Percentiles rank a stretch among this genome's conserved stretches.
Evolutionary conservation across 2,888 invertebrate genomes (phyloP).

Genomic region (Melinopterus prodromus): DNA sequence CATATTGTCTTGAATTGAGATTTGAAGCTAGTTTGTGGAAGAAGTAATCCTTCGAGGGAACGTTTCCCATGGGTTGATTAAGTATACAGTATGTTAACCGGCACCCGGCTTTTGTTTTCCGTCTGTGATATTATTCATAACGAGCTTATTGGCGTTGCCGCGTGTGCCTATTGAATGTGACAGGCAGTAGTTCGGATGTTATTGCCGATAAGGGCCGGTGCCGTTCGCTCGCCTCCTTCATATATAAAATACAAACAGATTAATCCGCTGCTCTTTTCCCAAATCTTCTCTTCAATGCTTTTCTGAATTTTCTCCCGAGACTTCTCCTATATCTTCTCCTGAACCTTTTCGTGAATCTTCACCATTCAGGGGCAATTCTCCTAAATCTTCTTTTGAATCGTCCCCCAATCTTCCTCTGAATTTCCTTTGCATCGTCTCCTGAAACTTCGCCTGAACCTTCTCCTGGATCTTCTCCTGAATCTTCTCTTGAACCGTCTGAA

Average conservation of each 20-base stretch:
- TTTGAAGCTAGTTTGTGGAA: not conserved
- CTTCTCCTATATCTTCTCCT: too few species aligned
- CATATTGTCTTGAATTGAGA: not conserved
- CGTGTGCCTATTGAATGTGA: constrained; percentile 20
- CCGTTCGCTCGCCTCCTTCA: constrained; percentile 19
- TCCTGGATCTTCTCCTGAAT: too few species aligned
- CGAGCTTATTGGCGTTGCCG: constrained; percentile 20
- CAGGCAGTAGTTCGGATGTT: constrained; percentile 10
- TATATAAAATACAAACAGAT: constrained; percentile 18
- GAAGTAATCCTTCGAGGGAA: not conserved
- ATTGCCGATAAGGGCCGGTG: constrained; percentile 13
- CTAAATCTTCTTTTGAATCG: too few species aligned
- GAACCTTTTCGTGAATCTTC: too few species aligned
- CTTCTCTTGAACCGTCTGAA: too few species aligned
- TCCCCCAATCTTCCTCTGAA: too few species aligned
- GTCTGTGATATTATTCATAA: constrained; percentile 18
- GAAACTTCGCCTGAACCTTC: too few species aligned
- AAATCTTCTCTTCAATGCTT: too few species aligned
- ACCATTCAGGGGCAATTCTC: too few species aligned
- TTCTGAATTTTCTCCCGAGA: too few species aligned
- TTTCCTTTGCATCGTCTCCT: too few species aligned
- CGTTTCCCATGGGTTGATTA: not conserved
- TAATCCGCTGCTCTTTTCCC: constrained; percentile 1
- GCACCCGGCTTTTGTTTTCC: not conserved
- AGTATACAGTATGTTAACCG: not conserved